Conservation (phyloP, 2,888 invertebrate genomes). For the Machimus rusticus region DNA sequence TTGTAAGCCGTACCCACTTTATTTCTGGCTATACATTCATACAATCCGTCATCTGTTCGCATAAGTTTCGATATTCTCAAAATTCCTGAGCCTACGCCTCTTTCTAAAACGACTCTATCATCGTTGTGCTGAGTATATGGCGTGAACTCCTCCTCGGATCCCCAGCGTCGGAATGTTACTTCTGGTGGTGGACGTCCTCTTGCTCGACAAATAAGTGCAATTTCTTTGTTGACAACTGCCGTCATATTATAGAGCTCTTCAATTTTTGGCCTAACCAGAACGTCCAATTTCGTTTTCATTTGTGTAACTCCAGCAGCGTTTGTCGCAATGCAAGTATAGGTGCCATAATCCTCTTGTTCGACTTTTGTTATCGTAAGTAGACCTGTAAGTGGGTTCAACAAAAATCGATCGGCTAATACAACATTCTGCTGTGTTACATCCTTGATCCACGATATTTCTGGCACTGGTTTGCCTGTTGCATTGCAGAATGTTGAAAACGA, state of each 20-base stretch:
- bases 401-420: slow-evolving; percentile 68
- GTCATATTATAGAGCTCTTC: slow-evolving; percentile 80
- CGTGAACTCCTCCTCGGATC: slow-evolving; percentile 70
- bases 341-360: slow-evolving; percentile 79
- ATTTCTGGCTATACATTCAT: slow-evolving; percentile 85
- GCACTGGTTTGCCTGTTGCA: slow-evolving; percentile 85
- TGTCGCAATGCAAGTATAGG: slow-evolving; percentile 80
- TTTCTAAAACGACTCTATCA: slow-evolving; percentile 73
- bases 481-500: slow-evolving; percentile 77
- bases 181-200: slow-evolving; percentile 82
- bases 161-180: slow-evolving; percentile 81
- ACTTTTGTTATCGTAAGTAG: slow-evolving; percentile 77
- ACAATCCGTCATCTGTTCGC: slow-evolving; percentile 84
- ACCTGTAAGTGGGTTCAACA: slow-evolving; percentile 75
- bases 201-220: slow-evolving; percentile 77
- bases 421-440: slow-evolving; percentile 76
- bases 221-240: slow-evolving; percentile 69
- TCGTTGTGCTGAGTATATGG: slow-evolving; percentile 72
- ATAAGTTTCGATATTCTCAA: slow-evolving; percentile 73
- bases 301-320: slow-evolving; percentile 80
- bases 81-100: slow-evolving; percentile 70
- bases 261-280: slow-evolving; percentile 81
- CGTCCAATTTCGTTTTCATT: slow-evolving; percentile 73
- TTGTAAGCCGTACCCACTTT: slow-evolving; percentile 77
- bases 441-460: slow-evolving; percentile 85